Evolutionary conservation across 2,113 vertebrate genomes (phyloP), one percentile per base, ranked within the genome.

Genomic region (Syngnathus typhle): DNA sequence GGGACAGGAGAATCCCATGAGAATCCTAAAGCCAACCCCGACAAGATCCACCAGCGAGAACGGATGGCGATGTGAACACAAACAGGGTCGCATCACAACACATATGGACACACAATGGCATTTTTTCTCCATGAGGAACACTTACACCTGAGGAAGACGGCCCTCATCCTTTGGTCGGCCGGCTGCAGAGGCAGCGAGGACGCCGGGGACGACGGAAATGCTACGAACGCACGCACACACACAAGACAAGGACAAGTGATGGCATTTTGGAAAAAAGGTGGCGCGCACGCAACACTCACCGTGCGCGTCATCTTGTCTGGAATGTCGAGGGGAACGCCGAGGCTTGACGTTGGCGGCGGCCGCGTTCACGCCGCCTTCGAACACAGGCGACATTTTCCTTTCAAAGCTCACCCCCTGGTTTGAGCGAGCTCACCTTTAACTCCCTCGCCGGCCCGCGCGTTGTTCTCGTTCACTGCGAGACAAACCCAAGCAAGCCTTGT

Each of bases 121-220:
- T 12, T 12, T 43, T 43, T 39, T 43, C 12, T 43, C 0, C 11
- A 11, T 16, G 65, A 38, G 37, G 36, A 43, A 54, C 49, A 86
- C 89, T 87, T 79, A 90, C 88, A 88, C 75, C 84, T 83, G 70
- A 89, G 87, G 65, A 88, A 90, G 44, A 75, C 61, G 0, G 77
- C 74, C 65, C 89, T 86, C 85, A 86, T 85, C 71, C 87, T 85
- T 75, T 89, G 84, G 73, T 89, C 88, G 6, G 84, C 76, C 0
- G 71, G 69, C 61, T 85, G 87, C 55, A 89, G 82, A 60, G 79
- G 82, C 72, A 87, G 23, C n/a, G 72, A 69, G 67, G 88, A 88
- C 60, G 87, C 68, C 12, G 77, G 74, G 77, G 76, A 75, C 23
- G 73, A 43, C 0, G 80, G 72, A 4, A 64, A 75, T 27, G 76